These are phyloP conservation scores for Apodemus speciosus DNA, from an alignment of 2,113 vertebrate genomes.

Conservation along the genomic window DNA sequence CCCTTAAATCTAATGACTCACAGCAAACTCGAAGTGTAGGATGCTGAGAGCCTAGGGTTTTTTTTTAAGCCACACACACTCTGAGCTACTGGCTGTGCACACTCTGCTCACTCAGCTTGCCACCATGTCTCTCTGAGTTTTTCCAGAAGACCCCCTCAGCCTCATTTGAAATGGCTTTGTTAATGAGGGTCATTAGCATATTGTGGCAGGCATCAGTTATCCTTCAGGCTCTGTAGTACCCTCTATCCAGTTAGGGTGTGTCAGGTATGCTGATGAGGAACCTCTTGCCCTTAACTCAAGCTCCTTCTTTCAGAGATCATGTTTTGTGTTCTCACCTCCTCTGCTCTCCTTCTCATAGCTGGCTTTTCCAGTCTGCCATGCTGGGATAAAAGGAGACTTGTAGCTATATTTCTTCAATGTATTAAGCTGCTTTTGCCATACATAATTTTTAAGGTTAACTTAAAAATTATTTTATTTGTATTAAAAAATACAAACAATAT, in stretches of 20 bases:
- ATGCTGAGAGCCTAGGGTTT: background rate
- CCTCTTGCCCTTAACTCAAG: background rate
- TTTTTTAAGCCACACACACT: background rate
- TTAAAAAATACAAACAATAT: background rate
- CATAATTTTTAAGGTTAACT: slow-evolving; percentile 32
- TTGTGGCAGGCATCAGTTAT: background rate
- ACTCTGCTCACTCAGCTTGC: background rate
- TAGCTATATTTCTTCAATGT: background rate
- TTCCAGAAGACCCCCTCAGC: background rate
- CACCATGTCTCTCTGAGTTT: background rate
- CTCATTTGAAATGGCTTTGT: background rate
- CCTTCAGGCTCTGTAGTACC: background rate
- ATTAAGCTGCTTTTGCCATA: background rate
- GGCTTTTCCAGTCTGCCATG: background rate
- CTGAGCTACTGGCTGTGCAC: background rate
- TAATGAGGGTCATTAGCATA: background rate
- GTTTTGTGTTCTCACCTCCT: background rate
- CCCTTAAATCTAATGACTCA: background rate
- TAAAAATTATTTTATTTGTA: too few relatives aligned
- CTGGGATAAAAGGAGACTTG: background rate
- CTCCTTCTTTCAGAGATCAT: background rate
- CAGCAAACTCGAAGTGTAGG: background rate
- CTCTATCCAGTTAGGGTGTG: background rate
- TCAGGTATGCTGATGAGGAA: background rate
- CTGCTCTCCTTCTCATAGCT: background rate